Base-by-base conservation (phyloP, 2,113 vertebrate genomes). In the Anoplopoma fimbria region DNA sequence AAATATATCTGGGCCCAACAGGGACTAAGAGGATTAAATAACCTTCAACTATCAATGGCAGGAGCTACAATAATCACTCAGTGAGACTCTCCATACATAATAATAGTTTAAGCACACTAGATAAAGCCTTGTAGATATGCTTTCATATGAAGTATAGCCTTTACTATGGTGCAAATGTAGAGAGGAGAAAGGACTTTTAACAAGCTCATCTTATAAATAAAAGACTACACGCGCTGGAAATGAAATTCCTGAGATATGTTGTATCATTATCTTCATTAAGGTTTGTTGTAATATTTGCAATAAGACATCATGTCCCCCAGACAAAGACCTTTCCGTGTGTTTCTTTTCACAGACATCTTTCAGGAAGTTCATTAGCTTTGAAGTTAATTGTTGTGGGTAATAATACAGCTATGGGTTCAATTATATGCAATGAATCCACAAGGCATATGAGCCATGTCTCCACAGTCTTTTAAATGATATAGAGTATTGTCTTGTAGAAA, bases 1-100 rank as follows among this genome's bases (percentile, higher is more conserved):
- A 78, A 71, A 79, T 79, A 38, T 79, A 83, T 84, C 82, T 71
- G 63, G 45, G 58, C 33, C 74, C 63, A 74, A 51, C 3, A 75
- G 83, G 68, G 81, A 75, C 73, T 75, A 75, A 87, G 73, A 88
- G 81, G 84, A 92, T 89, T 87, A 90, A 87, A 83, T 73, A 87
- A 87, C 87, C 70, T 92, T 89, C 75, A 83, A 77, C 85, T 85
- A 85, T 86, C 74, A 73, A 86, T 71, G 79, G 34, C 55, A 72
- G 65, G 31, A 71, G 72, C 61, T 64, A 64, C 61, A 90, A 73
- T 85, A 77, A 81, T 83, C 78, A 80, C 64, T 86, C 70, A 64
- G 45, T 31, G 69, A 78, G 75, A 61, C 78, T 84, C 74, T 85
- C 34, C 33, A 49, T 79, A 75, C 69, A 86, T 83, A 87, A 64